A percentile compares a stretch with the other conserved stretches of the same genome.
Evolutionary conservation across 2,888 invertebrate genomes (phyloP).

Genomic region (Drosophila setosimentum): DNA sequence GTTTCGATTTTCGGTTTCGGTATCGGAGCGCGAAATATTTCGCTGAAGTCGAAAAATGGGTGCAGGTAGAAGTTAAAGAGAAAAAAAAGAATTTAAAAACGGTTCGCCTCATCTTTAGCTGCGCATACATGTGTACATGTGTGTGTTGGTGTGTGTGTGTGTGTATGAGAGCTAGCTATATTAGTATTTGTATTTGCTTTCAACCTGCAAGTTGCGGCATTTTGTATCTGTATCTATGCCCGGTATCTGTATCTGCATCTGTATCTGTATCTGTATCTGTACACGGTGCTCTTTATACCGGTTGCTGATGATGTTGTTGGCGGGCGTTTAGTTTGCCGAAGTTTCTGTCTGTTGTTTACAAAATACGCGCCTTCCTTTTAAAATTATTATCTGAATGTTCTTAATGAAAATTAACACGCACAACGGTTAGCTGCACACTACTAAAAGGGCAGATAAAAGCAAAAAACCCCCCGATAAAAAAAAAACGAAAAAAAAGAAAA

Average conservation of each 20-base stretch:
- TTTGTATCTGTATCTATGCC: constrained; percentile 52
- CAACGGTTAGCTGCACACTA: constrained; percentile 22
- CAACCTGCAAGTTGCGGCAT: constrained; percentile 71
- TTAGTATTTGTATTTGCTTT: constrained; percentile 7
- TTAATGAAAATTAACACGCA: constrained; percentile 57
- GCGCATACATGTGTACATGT: too few species aligned
- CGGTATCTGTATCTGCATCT: constrained; percentile 41
- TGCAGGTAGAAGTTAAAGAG: constrained; percentile 58
- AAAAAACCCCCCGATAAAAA: neutral
- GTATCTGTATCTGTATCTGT: constrained; percentile 49
- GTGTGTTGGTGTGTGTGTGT: constrained; percentile 27
- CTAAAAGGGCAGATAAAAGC: constrained; percentile 26
- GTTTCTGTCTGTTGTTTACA: constrained; percentile 72
- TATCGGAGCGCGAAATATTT: constrained; percentile 53
- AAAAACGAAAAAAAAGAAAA: neutral
- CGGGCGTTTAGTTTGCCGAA: constrained; percentile 36
- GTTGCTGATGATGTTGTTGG: constrained; percentile 44
- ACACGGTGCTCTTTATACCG: constrained; percentile 42
- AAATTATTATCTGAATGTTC: constrained; percentile 22
- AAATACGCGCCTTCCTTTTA: constrained; percentile 57
- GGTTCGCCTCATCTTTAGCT: constrained; percentile 47
- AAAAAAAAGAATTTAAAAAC: constrained; percentile 60
- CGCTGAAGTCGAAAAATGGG: constrained; percentile 46
- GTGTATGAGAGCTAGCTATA: neutral
- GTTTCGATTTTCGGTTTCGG: constrained; percentile 57